Conservation (phyloP, 2,797 vertebrate species). For the Dromococcyx pavoninus region DNA sequence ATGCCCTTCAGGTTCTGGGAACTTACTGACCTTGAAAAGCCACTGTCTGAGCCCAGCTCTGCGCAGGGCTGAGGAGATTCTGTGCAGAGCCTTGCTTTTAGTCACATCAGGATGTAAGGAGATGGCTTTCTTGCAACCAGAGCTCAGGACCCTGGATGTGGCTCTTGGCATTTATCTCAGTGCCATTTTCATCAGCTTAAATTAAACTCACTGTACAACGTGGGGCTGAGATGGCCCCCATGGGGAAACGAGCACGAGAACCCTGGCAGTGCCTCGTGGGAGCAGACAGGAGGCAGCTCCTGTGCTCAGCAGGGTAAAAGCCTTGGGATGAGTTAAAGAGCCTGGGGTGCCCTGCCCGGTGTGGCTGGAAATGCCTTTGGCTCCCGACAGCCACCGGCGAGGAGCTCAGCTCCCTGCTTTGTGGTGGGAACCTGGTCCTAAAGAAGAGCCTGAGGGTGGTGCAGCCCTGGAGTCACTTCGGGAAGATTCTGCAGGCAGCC, state of each 20-base stretch:
- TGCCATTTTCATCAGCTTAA: neutral
- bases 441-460: rapidly evolving
- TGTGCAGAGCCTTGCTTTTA: neutral
- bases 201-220: too few species aligned
- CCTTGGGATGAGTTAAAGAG: too few species aligned
- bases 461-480: neutral
- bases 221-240: too few species aligned
- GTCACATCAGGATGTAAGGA: neutral
- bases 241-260: rapidly evolving
- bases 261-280: neutral
- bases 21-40: neutral
- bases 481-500: neutral
- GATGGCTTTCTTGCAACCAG: neutral
- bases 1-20: neutral
- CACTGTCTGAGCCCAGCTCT: rapidly evolving
- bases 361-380: neutral
- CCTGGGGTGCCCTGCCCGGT: rapidly evolving
- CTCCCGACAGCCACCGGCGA: too few species aligned
- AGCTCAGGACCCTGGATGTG: neutral
- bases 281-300: rapidly evolving
- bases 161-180: neutral
- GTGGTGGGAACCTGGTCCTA: too few species aligned
- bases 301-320: rapidly evolving
- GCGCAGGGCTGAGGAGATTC: rapidly evolving
- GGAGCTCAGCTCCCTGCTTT: too few species aligned